Conservation (phyloP, 2,113 vertebrate species). For the Brevimyrus niger region DNA sequence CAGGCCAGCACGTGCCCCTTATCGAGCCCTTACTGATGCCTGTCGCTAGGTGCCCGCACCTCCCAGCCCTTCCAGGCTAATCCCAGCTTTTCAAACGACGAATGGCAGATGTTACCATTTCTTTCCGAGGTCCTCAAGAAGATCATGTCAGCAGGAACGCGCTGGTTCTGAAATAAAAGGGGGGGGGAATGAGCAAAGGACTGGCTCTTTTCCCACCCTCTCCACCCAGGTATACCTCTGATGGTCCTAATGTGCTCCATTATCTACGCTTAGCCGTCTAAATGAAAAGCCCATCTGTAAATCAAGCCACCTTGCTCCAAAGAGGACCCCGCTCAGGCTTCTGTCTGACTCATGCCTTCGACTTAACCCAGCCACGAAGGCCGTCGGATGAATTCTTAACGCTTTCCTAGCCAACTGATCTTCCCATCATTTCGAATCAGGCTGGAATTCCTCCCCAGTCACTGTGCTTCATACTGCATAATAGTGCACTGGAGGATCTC, state of each 20-base stretch:
- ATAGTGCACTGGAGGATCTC: too few relatives aligned
- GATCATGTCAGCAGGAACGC: conserved; percentile 98
- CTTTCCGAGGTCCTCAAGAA: conserved; percentile 97
- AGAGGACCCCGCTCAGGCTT: conserved; percentile 29
- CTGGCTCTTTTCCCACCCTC: neutral
- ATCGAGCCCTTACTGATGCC: neutral
- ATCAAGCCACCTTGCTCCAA: conserved; percentile 36
- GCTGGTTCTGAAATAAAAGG: conserved; percentile 75
- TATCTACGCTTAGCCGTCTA: conserved; percentile 40
- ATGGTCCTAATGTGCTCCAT: conserved; percentile 40
- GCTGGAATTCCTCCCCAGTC: neutral
- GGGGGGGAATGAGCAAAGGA: neutral
- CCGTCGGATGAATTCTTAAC: conserved; percentile 25
- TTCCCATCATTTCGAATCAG: neutral
- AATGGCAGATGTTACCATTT: conserved; percentile 66
- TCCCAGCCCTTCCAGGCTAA: conserved; percentile 36
- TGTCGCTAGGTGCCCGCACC: neutral
- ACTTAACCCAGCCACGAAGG: conserved; percentile 15
- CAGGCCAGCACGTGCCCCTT: neutral
- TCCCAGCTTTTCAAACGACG: neutral
- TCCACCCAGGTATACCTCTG: neutral
- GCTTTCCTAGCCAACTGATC: conserved; percentile 27
- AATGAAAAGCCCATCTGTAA: conserved; percentile 41
- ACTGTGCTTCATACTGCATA: neutral
- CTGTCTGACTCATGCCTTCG: conserved; percentile 36